These are phyloP conservation scores for Parazoanthus darwini DNA, from an alignment of 92 coral and sea anemone genomes.

Conservation along the genomic window DNA sequence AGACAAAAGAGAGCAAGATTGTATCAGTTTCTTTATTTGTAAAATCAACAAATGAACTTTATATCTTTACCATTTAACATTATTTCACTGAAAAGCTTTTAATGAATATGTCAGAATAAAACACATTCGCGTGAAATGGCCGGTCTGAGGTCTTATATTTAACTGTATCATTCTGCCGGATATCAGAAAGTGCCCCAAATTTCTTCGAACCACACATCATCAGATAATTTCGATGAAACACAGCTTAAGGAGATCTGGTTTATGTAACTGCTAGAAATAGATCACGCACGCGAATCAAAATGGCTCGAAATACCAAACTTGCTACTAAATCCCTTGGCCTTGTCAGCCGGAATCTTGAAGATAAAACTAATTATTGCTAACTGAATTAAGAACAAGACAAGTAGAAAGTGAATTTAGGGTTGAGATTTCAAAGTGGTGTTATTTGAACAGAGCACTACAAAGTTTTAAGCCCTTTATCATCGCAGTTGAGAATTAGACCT, in stretches of 20 bases:
- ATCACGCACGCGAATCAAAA: neutral
- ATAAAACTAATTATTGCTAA: neutral
- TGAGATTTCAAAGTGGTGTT: neutral
- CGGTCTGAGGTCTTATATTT: neutral
- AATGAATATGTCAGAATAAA: neutral
- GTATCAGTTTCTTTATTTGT: neutral
- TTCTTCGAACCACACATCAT: constrained; percentile 25
- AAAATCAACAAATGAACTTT: no score
- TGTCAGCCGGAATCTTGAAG: constrained; percentile 13
- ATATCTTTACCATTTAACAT: no score
- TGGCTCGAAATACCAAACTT: constrained; percentile 21
- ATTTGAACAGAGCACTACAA: neutral
- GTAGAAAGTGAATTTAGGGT: neutral
- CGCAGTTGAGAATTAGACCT: neutral
- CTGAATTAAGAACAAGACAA: no score
- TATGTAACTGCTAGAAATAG: constrained; percentile 22
- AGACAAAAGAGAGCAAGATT: neutral
- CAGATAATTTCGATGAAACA: constrained; percentile 38
- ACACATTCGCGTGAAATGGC: neutral
- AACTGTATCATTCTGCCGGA: neutral
- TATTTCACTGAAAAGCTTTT: no score
- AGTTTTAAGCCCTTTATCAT: neutral
- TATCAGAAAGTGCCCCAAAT: neutral
- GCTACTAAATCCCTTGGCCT: neutral
- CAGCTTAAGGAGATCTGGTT: constrained; percentile 18